phyloP scores from a whole-genome alignment of 2,888 invertebrate genomes.

The Troides aeacus region DNA sequence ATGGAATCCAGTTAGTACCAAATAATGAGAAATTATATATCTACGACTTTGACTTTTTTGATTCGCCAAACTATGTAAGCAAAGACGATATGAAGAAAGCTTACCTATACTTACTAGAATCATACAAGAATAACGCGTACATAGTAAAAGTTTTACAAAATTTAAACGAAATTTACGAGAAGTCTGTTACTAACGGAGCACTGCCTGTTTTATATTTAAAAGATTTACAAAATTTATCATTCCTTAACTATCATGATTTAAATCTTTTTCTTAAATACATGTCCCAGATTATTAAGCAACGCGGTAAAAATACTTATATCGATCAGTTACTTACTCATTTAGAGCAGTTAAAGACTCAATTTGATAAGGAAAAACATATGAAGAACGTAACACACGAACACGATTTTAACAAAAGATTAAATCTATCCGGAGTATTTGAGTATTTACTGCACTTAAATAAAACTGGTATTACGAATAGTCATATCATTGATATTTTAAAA shows the following conservation, averaged over 20 bases:
- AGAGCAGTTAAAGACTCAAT: slow-evolving; percentile 1
- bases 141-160: slow-evolving; percentile 17
- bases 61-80: neutral
- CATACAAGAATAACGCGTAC: slow-evolving; percentile 8
- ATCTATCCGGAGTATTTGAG: slow-evolving; percentile 8
- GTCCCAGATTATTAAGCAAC: slow-evolving; percentile 16
- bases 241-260: slow-evolving; percentile 16
- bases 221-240: slow-evolving; percentile 8
- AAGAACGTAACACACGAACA: neutral
- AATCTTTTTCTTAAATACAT: slow-evolving; percentile 19
- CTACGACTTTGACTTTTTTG: slow-evolving; percentile 4
- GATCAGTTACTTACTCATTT: slow-evolving; percentile 14
- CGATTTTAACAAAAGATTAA: neutral
- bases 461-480: neutral
- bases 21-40: neutral
- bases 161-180: slow-evolving; percentile 12
- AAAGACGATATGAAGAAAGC: slow-evolving; percentile 10
- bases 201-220: slow-evolving; percentile 4
- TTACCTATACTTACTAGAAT: slow-evolving; percentile 7
- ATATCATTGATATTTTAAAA: slow-evolving; percentile 7
- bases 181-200: neutral
- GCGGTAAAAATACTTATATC: slow-evolving; percentile 11
- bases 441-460: slow-evolving; percentile 5
- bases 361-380: neutral
- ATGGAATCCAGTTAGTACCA: slow-evolving; percentile 1